Conservation (phyloP, 2,888 invertebrate genomes). For the Drosophila lutescens region DNA sequence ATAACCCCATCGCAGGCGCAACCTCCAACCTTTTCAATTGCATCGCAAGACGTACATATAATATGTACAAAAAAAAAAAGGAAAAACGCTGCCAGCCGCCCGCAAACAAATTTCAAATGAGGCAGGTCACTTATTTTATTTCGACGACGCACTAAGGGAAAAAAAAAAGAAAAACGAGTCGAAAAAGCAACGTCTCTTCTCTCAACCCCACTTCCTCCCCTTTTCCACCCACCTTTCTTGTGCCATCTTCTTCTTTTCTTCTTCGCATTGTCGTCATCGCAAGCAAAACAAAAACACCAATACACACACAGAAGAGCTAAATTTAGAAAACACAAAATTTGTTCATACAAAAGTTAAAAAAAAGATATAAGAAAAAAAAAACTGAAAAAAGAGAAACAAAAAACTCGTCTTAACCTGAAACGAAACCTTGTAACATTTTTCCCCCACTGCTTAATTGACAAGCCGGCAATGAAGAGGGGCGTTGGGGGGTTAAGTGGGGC, state of each 20-base stretch:
- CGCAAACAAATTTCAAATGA: conserved; percentile 73
- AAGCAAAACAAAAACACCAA: conserved; percentile 49
- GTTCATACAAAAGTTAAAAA: conserved; percentile 59
- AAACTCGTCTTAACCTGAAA: conserved; percentile 81
- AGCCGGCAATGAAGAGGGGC: conserved; percentile 61
- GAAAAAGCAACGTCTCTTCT: conserved; percentile 16
- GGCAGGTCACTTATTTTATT: conserved; percentile 78
- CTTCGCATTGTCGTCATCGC: conserved; percentile 46
- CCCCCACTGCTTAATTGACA: conserved; percentile 50
- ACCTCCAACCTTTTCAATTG: conserved; percentile 29
- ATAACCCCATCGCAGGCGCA: neutral
- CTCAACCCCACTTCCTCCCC: conserved; percentile 18
- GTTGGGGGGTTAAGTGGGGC: conserved; percentile 40
- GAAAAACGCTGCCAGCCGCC: conserved; percentile 29
- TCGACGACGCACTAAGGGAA: conserved; percentile 45
- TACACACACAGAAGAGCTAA: conserved; percentile 54
- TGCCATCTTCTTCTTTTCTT: conserved; percentile 13
- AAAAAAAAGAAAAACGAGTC: conserved; percentile 17
- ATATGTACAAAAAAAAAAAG: neutral
- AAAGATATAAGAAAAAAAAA: conserved; percentile 34
- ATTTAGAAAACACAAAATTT: conserved; percentile 71
- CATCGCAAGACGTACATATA: conserved; percentile 15
- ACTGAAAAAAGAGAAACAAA: conserved; percentile 40
- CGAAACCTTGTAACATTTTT: conserved; percentile 82
- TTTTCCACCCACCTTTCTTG: neutral